Evolutionary conservation across 2,888 invertebrate species (phyloP).

Genomic region (Galeopsomyia nigrocyanea): DNA sequence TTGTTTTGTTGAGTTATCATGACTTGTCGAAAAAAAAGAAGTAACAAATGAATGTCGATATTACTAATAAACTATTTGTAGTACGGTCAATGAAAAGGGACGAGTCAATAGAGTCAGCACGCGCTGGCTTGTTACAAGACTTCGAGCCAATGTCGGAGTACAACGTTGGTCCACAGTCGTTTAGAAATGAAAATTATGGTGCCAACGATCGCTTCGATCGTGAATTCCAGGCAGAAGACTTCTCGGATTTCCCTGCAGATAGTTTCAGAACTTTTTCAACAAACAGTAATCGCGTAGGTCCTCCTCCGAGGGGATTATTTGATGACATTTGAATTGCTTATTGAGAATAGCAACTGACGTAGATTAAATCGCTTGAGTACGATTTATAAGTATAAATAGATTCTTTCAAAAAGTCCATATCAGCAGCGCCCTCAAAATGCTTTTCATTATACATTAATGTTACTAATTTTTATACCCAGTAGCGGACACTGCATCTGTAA

Average conservation of each 20-base stretch:
- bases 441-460: no score
- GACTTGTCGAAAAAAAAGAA: not conserved
- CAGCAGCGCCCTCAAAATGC: no score
- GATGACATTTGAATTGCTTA: slow-evolving; percentile 79
- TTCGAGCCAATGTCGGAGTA: slow-evolving; percentile 79
- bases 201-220: slow-evolving; percentile 51
- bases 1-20: slow-evolving; percentile 1
- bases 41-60: not conserved
- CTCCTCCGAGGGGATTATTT: slow-evolving; percentile 84
- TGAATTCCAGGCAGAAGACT: slow-evolving; percentile 60
- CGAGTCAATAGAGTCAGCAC: slow-evolving; percentile 79
- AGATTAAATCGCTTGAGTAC: no score
- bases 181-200: slow-evolving; percentile 55
- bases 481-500: no score
- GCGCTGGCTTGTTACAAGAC: slow-evolving; percentile 83
- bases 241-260: slow-evolving; percentile 63
- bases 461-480: no score
- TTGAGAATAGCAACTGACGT: no score
- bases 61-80: slow-evolving; percentile 52
- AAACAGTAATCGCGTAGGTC: slow-evolving; percentile 72
- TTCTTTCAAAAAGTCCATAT: no score
- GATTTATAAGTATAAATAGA: no score
- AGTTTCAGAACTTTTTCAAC: slow-evolving; percentile 66
- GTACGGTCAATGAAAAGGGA: slow-evolving; percentile 72
- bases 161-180: slow-evolving; percentile 67